Conservation (phyloP, 2,113 vertebrate species). For the Brachirus orientalis region DNA sequence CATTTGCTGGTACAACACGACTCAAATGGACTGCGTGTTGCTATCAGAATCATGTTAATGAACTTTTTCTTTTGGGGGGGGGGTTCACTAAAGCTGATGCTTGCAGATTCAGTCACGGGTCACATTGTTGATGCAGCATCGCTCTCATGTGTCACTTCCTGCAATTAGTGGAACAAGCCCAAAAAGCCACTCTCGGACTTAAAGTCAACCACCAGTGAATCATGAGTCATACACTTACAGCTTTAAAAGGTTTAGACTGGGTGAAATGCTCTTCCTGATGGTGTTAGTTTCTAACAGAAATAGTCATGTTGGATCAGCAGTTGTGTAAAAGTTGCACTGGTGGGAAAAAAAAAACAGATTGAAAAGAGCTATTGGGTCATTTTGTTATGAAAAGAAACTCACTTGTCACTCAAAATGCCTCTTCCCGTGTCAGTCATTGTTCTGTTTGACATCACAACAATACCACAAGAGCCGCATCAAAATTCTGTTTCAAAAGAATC, state of each 20-base stretch:
- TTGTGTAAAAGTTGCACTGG: conserved; percentile 5
- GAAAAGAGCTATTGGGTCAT: neutral
- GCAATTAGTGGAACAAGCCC: conserved; percentile 61
- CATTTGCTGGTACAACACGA: conserved; percentile 12
- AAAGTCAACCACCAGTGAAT: conserved; percentile 11
- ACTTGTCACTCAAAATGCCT: neutral
- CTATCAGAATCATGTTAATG: conserved; percentile 56
- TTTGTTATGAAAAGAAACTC: neutral
- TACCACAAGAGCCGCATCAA: neutral
- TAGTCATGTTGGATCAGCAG: neutral
- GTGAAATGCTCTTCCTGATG: neutral
- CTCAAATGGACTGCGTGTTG: conserved; percentile 28
- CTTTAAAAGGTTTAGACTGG: conserved; percentile 7
- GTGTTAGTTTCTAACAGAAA: conserved; percentile 9
- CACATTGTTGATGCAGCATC: conserved; percentile 57
- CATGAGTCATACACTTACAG: conserved; percentile 32
- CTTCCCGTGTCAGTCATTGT: conserved; percentile 2
- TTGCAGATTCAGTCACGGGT: conserved; percentile 34
- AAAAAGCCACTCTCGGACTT: conserved; percentile 40
- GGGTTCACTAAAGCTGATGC: conserved; percentile 34
- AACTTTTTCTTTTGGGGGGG: conserved; percentile 54
- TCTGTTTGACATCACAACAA: conserved; percentile 14
- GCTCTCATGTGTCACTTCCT: conserved; percentile 61
- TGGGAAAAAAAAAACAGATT: neutral
- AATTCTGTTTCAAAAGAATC: neutral